phyloP scores from a whole-genome alignment of 1,140 invertebrate species.

The Saccostrea echinata region DNA sequence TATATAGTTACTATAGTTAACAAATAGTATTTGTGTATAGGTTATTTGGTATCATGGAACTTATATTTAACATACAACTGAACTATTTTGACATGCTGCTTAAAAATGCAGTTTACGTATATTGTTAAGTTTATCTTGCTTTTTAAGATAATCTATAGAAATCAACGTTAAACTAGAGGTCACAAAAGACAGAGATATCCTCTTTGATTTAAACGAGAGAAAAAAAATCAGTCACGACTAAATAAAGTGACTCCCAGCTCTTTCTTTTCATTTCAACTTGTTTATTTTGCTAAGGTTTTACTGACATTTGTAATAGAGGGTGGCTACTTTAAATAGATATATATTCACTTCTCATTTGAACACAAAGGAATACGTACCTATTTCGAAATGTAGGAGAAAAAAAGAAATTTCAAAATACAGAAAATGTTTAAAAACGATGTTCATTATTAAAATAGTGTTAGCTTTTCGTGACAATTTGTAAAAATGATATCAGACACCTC shows the following conservation, averaged over 20 bases:
- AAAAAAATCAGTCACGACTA: too few relatives aligned
- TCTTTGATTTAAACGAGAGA: too few relatives aligned
- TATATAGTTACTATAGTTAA: too few relatives aligned
- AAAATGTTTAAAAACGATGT: background rate
- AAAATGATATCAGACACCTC: background rate
- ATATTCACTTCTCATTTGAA: background rate
- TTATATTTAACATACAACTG: too few relatives aligned
- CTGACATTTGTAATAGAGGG: background rate
- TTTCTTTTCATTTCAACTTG: background rate
- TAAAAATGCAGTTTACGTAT: too few relatives aligned
- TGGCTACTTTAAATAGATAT: conserved; percentile 4
- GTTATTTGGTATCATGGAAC: too few relatives aligned
- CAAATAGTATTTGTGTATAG: too few relatives aligned
- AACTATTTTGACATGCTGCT: too few relatives aligned
- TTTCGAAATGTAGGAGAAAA: background rate
- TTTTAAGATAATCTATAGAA: too few relatives aligned
- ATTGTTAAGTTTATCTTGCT: too few relatives aligned
- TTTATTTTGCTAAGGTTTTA: conserved; percentile 21
- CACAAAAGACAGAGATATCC: too few relatives aligned
- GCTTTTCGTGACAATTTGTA: background rate
- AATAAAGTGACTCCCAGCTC: background rate
- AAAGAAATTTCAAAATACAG: background rate
- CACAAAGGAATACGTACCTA: background rate
- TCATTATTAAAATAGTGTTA: background rate
- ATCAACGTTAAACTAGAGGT: too few relatives aligned